Percentiles rank a stretch among this genome's conserved stretches.
Conservation (phyloP, 2,797 vertebrate genomes). For the Emys orbicularis region DNA sequence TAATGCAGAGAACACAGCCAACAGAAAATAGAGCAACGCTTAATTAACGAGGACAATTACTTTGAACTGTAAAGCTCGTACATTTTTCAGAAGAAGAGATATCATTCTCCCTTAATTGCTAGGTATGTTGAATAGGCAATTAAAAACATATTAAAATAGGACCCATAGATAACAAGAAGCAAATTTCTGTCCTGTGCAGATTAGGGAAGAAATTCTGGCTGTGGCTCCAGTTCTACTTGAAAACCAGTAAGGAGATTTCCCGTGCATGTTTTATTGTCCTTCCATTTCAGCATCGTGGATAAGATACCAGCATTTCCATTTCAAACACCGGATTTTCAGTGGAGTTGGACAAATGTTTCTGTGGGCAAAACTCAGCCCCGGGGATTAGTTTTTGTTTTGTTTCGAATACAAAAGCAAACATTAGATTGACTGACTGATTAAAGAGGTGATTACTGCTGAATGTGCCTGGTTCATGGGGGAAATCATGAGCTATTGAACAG, state of each 20-base stretch:
- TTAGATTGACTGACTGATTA: background rate
- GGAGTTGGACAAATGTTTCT: background rate
- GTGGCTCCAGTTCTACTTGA: conserved; percentile 3
- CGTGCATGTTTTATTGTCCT: conserved; percentile 25
- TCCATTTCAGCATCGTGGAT: conserved; percentile 32
- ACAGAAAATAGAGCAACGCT: conserved; percentile 78
- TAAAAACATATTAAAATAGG: conserved; percentile 81
- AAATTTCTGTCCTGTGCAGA: conserved; percentile 59
- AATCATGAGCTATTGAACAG: background rate
- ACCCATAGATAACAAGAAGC: conserved; percentile 64
- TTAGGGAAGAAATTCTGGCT: conserved; percentile 55
- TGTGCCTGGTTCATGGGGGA: background rate
- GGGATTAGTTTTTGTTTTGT: background rate
- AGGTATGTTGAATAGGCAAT: conserved; percentile 79
- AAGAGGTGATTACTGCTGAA: background rate
- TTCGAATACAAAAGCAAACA: background rate
- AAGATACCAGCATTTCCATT: conserved; percentile 27
- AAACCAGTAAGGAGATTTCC: conserved; percentile 3
- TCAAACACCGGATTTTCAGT: conserved; percentile 25
- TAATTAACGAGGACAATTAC: conserved; percentile 83
- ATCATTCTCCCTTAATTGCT: conserved; percentile 80
- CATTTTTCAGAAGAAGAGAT: conserved; percentile 79
- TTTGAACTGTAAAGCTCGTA: conserved; percentile 77
- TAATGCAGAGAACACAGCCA: conserved; percentile 64
- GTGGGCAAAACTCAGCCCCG: background rate